These are phyloP conservation scores for Ochropleura leucogaster DNA, from an alignment of 2,888 invertebrate genomes.

Conservation along the genomic window DNA sequence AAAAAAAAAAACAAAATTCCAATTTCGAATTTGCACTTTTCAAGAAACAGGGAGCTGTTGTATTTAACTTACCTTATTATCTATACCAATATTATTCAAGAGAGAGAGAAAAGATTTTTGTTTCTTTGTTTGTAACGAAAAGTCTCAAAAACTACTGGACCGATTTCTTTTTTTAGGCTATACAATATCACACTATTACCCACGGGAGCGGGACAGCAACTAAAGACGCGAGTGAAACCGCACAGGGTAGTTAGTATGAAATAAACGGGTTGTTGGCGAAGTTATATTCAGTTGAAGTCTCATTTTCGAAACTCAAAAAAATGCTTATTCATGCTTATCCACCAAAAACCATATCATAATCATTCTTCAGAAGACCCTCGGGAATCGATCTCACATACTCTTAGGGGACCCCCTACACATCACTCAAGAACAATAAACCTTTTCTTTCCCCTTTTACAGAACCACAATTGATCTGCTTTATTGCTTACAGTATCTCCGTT, in stretches of 20 bases:
- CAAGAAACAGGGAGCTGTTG: neutral
- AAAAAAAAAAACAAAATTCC: neutral
- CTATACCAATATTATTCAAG: no score
- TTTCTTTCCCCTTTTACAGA: slow-evolving; percentile 7
- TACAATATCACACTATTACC: no score
- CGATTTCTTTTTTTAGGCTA: no score
- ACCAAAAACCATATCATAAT: neutral
- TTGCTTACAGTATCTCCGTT: slow-evolving; percentile 22
- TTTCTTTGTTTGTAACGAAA: no score
- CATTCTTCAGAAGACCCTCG: neutral
- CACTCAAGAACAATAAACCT: slow-evolving; percentile 7
- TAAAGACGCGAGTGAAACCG: no score
- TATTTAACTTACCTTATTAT: no score
- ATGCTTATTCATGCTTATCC: neutral
- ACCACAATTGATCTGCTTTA: slow-evolving; percentile 42
- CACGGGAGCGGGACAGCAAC: no score
- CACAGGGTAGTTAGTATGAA: no score
- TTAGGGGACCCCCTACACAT: neutral
- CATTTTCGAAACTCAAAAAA: neutral
- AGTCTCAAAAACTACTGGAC: no score
- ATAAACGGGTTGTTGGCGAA: no score
- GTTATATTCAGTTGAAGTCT: neutral
- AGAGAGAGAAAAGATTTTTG: no score
- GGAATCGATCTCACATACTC: neutral
- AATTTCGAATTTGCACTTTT: neutral